Base-by-base conservation (phyloP, 2,888 invertebrate genomes). In the Leucophenga montana region DNA sequence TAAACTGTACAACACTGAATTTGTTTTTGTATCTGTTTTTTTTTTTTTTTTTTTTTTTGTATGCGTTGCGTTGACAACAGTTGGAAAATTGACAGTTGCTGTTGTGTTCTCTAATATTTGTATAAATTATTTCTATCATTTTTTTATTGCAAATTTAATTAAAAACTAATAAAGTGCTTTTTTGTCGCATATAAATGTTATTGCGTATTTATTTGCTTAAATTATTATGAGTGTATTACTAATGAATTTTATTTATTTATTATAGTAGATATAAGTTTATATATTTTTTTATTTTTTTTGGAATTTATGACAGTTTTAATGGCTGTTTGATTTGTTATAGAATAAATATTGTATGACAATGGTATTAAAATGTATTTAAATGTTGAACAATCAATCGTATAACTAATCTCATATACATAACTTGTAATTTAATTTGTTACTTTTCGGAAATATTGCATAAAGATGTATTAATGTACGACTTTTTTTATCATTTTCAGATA, bases 151-250 rank as follows among this genome's bases (percentile, higher is more conserved):
- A 59, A 31, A 59, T 59, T 33, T 59, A 59, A 59, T 59, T 59
- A 59, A 33, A 59, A 59, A n/a, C 31, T 33, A 22, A 59, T 59
- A 31, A 59, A 59, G n/a, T 59, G n/a, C n/a, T 9, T 16, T 59
- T 59, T 59, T 56, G 56, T 56, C 14, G 27, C 22, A 56, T 20
- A 56, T 56, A 27, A 56, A 56, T 20, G 9, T 27, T 64, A 39
- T 64, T 20, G 46, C 18, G 61, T 44, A 64, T 39, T 64, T 64
- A 64, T 64, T 64, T 64, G 62, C 46, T 64, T 20, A 22, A 64
- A 48, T 64, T 48, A 48, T 64, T 46, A 61, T 18, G 9, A 39
- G 8, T 64, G 16, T 48, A 13, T 48, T 48, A 48, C 46, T 27
- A 46, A 64, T 22, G 13, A 48, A 64, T 39, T 33, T 33, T 14